Conservation (phyloP, 2,888 invertebrate genomes). For the Hyposoter didymator region DNA sequence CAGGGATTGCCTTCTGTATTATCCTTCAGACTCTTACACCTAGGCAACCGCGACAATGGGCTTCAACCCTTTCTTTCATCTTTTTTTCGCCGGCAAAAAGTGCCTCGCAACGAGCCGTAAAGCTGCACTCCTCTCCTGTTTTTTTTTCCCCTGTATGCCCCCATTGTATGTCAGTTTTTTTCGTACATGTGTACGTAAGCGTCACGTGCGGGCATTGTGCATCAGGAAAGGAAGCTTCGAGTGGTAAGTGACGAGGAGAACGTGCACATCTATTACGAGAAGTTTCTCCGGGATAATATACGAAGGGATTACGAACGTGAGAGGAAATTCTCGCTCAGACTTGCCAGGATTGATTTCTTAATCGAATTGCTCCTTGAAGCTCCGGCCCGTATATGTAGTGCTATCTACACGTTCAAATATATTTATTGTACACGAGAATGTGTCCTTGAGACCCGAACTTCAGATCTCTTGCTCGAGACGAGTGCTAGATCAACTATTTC, state of each 20-base stretch:
- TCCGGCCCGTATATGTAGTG: background rate
- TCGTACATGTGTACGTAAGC: constrained; percentile 49
- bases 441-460: constrained; percentile 23
- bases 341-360: constrained; percentile 58
- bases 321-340: constrained; percentile 50
- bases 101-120: constrained; percentile 29
- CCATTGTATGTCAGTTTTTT: constrained; percentile 60
- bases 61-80: constrained; percentile 21
- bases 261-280: constrained; percentile 33
- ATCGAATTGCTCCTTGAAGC: constrained; percentile 57
- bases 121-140: constrained; percentile 1
- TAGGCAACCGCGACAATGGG: constrained; percentile 62
- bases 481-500: constrained; percentile 20
- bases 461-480: constrained; percentile 24
- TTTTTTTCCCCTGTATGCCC: constrained; percentile 61
- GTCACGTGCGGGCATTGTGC: constrained; percentile 73
- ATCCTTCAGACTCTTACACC: constrained; percentile 69
- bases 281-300: constrained; percentile 17
- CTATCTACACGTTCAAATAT: constrained; percentile 11
- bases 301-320: constrained; percentile 8
- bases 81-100: constrained; percentile 26
- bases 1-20: constrained; percentile 66
- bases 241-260: constrained; percentile 31
- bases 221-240: constrained; percentile 62
- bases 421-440: constrained; percentile 23